Base-by-base conservation (phyloP, 2,113 vertebrate genomes). In the Microtus oregoni region DNA sequence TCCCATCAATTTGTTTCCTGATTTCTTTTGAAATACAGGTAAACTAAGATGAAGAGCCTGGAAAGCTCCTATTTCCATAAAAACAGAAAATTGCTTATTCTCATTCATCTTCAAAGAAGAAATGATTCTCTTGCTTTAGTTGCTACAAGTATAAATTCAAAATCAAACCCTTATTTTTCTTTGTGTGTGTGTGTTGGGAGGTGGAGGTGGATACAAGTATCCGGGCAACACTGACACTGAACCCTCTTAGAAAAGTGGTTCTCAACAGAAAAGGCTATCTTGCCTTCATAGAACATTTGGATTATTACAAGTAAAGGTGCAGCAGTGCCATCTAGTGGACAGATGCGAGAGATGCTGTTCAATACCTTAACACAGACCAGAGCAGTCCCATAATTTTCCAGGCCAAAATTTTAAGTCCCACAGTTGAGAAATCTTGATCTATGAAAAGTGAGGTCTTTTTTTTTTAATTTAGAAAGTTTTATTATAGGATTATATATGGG, bases 291-390 rank as follows among this genome's bases (percentile, higher is more conserved):
- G 7, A 44, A 65, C 88, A n/a, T 38, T 3, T 63, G 75, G 15
- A 44, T 15, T 5, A 44, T 81, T 58, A 73, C n/a, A 88, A n/a
- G 28, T 63, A 47, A 26, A 73, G 41, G 72, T 17, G 65, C 58
- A 26, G 52, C 92, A 89, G 61, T 87, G 88, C 83, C 94, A 93
- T 41, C 94, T 96, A 94, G 75, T 75, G 94, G 92, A 15, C 3
- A 89, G 22, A 91, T 7, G 55, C 61, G 52, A 78, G 28, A 47
- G 22, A 81, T 72, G 77, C 32, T 81, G 7, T 55, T 90, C 58
- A 92, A 63, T 17, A 70, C 20, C 32, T 15, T 3, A 58, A 15
- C 61, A 7, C 9, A 17, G 58, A 58, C 58, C 19, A 7, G 58
- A 58, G 58, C 58, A 20, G 1, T 58, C 58, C 17, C 55, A 58